These are phyloP conservation scores for Cryptotis parvus DNA, from an alignment of 2,113 vertebrate genomes.

Conservation along the genomic window DNA sequence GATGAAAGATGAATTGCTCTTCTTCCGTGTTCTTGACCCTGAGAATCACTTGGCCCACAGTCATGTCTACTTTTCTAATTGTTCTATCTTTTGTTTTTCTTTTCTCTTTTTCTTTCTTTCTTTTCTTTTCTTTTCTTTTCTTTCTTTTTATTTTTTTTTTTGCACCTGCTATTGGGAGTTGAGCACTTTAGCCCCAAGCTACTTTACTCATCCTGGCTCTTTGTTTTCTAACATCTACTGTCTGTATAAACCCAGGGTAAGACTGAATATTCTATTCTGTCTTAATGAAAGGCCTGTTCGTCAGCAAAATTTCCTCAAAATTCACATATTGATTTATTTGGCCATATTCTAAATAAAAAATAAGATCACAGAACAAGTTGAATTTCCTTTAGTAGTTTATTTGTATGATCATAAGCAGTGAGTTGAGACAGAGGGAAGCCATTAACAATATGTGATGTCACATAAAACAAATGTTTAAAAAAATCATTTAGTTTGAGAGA, in stretches of 20 bases:
- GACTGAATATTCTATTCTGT: not conserved
- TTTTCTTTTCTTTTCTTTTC: too few species aligned
- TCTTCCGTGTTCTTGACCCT: not conserved
- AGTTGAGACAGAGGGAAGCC: slow-evolving; percentile 30
- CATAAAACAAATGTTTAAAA: slow-evolving; percentile 13
- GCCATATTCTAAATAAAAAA: not conserved
- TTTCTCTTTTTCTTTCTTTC: too few species aligned
- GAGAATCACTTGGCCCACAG: not conserved
- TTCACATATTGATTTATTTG: not conserved
- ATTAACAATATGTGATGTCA: not conserved
- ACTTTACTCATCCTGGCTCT: too few species aligned
- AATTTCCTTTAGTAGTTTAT: slow-evolving; percentile 55
- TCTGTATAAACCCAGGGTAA: too few species aligned
- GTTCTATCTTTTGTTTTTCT: not conserved
- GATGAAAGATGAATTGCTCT: not conserved
- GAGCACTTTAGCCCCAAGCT: too few species aligned
- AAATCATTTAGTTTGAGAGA: slow-evolving; percentile 32
- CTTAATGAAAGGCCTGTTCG: not conserved
- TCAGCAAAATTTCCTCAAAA: not conserved
- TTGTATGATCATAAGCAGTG: slow-evolving; percentile 49
- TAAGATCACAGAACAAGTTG: slow-evolving; percentile 1
- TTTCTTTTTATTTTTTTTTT: too few species aligned
- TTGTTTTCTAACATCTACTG: too few species aligned
- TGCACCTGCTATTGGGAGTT: too few species aligned
- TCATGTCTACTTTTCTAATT: not conserved